Conservation (phyloP, 1,140 invertebrate genomes). For the Macrotrachela quadricornifera region DNA sequence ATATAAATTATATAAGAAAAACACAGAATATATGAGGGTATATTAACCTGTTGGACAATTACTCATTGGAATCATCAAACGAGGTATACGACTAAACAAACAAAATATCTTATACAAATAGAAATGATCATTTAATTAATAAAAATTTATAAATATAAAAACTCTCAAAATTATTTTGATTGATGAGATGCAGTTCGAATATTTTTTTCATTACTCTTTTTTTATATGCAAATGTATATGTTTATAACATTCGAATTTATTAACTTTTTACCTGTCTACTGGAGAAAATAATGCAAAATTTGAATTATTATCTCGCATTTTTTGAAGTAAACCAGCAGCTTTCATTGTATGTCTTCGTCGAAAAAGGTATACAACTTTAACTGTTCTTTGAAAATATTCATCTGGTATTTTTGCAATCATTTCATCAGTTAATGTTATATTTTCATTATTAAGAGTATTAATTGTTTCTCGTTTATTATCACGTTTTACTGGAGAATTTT, state of each 20-base stretch:
- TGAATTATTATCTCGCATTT: conserved; percentile 37
- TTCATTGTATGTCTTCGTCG: conserved; percentile 3
- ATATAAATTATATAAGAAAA: no score
- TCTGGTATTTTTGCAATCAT: conserved; percentile 11
- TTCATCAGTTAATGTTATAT: not conserved
- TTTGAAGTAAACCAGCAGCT: conserved; percentile 43
- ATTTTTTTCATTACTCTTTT: no score
- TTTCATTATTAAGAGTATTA: not conserved
- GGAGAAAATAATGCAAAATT: conserved; percentile 42
- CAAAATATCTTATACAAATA: no score
- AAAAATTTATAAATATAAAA: no score
- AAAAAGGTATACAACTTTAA: not conserved
- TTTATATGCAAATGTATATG: no score
- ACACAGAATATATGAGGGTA: no score
- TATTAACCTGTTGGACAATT: conserved; percentile 35
- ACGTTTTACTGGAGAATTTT: not conserved
- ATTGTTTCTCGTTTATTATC: not conserved
- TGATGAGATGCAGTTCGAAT: no score
- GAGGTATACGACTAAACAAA: conserved; percentile 36
- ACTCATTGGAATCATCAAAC: conserved; percentile 41
- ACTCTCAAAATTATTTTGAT: no score
- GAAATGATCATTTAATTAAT: no score
- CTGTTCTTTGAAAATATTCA: conserved; percentile 8
- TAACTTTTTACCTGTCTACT: conserved; percentile 40
- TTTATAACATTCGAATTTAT: no score